phyloP scores from a whole-genome alignment of 1,140 invertebrate species.

The Stegodyphus mimosarum region DNA sequence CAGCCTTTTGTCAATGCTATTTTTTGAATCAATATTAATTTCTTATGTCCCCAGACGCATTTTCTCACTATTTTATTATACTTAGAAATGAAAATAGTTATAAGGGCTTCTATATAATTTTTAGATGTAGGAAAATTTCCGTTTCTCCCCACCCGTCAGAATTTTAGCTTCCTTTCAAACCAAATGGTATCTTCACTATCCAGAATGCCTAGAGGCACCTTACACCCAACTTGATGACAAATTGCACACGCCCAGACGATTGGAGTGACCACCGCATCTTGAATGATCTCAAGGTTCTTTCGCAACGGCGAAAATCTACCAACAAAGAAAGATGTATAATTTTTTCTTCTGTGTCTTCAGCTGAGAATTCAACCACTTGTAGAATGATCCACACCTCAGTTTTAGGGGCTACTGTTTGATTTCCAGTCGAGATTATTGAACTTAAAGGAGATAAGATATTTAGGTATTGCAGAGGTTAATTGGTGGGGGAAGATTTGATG shows the following conservation, averaged over 20 bases:
- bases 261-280: neutral
- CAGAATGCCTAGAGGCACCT: neutral
- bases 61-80: too few species aligned
- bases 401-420: too few species aligned
- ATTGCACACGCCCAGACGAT: neutral
- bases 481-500: constrained; percentile 11
- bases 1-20: too few species aligned
- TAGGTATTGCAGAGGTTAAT: constrained; percentile 29
- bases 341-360: neutral
- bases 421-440: neutral
- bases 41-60: too few species aligned
- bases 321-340: neutral
- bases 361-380: neutral
- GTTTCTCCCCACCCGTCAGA: neutral
- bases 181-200: neutral
- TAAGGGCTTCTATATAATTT: neutral
- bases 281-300: neutral
- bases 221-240: neutral
- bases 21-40: too few species aligned
- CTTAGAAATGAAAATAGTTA: neutral
- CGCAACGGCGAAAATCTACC: neutral
- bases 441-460: neutral
- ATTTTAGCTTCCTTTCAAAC: neutral
- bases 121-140: neutral
- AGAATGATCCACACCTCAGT: too few species aligned